Evolutionary conservation across 2,113 vertebrate species (phyloP), one percentile per base, ranked within the genome.

Genomic region (Poeciliopsis occidentalis): DNA sequence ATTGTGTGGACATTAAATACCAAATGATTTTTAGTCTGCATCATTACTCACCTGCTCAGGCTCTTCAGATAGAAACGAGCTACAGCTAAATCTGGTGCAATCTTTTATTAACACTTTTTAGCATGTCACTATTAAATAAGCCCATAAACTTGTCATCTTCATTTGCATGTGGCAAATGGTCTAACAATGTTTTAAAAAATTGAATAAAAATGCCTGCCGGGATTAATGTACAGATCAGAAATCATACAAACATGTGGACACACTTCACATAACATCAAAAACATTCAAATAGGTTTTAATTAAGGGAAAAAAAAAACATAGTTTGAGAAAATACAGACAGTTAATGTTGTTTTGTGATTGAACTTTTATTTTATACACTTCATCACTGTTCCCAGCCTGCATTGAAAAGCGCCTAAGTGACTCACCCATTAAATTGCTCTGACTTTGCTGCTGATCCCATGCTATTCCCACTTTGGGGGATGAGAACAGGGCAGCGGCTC

Each of bases 401-500:
- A 71, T 91, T 73, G 79, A 85, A 89, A 89, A 85, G 87, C 78
- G 88, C 80, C 89, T 78, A 80, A 91, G 89, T 90, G 93, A 92
- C 89, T 90, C 90, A 91, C 89, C 93, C 89, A 92, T 93, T 92
- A 94, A 94, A 94, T 91, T 89, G 89, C 82, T 80, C 82, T 29
- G 82, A 84, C 89, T 93, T 86, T 81, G 86, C 60, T 71, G 69
- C 81, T 90, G 88, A 94, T 91, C 90, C 88, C 1, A 30, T 68
- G 24, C 32, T 87, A 91, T 91, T 93, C 90, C 92, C 89, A 76
- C 78, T 85, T 80, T 76, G 86, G 79, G 76, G 78, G 67, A 44
- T 67, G 71, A 27, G 27, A 47, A 60, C 47, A 62, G 69, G 34
- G 67, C 11, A 47, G 39, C 27, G 69, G 66, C 81, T 89, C 67